Percentiles rank a stretch among this genome's conserved stretches.
phyloP scores from a whole-genome alignment of 2,113 vertebrate species.

The Arothron firmamentum region DNA sequence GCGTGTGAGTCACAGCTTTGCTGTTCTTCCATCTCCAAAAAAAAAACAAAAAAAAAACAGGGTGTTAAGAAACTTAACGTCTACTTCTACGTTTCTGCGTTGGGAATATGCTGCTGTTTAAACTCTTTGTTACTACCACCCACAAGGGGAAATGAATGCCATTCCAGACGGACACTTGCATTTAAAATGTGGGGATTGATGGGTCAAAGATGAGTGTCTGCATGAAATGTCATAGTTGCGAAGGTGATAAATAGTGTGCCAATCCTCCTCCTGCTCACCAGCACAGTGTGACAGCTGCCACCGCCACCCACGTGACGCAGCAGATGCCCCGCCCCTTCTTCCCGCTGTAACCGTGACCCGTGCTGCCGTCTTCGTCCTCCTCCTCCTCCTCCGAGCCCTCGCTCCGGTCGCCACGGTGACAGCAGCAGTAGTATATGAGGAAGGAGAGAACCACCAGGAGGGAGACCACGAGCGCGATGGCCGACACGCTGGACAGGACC shows the following conservation, averaged over 20 bases:
- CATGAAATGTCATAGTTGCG: background rate
- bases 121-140: too few species aligned
- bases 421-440: constrained; percentile 89
- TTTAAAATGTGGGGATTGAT: too few species aligned
- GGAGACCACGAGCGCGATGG: constrained; percentile 83
- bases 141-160: too few species aligned
- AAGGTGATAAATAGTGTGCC: background rate
- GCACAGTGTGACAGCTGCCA: constrained; percentile 84
- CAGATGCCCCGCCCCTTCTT: constrained; percentile 82
- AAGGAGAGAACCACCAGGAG: constrained; percentile 85
- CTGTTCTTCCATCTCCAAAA: constrained; percentile 3
- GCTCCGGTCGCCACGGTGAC: constrained; percentile 72
- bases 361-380: constrained; percentile 75
- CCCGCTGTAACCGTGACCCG: constrained; percentile 74
- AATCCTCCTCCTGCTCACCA: constrained; percentile 74
- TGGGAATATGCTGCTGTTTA: too few species aligned
- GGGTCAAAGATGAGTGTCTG: constrained; percentile 2
- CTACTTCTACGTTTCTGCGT: too few species aligned
- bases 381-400: constrained; percentile 80
- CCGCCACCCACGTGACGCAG: constrained; percentile 88
- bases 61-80: too few species aligned
- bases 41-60: too few species aligned
- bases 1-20: constrained; percentile 33
- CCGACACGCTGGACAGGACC: constrained; percentile 83
- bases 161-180: too few species aligned